phyloP scores from a whole-genome alignment of 2,797 vertebrate genomes.

The Euphonia xanthogaster region DNA sequence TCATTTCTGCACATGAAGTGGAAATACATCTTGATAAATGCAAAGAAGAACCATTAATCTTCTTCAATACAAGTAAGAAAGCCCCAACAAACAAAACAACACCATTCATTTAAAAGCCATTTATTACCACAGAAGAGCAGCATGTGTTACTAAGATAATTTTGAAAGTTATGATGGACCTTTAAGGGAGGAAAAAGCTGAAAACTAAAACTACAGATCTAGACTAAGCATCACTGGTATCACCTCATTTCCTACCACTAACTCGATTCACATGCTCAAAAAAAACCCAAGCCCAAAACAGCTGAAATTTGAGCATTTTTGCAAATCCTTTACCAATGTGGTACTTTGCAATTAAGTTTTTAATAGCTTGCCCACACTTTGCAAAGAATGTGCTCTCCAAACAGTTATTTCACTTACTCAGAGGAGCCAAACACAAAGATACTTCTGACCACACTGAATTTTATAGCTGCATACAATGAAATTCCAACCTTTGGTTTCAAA shows the following conservation, averaged over 20 bases:
- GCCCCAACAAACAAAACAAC: accelerated
- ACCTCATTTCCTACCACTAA: background rate
- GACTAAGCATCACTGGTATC: background rate
- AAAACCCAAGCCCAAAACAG: background rate
- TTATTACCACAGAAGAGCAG: background rate
- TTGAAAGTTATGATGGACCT: background rate
- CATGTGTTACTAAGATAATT: background rate
- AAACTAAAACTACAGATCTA: background rate
- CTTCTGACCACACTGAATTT: background rate
- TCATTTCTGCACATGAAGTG: background rate
- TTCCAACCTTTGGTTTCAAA: background rate
- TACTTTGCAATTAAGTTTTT: background rate
- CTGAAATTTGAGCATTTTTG: background rate
- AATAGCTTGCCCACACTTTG: background rate
- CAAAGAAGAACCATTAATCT: background rate
- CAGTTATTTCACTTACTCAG: background rate
- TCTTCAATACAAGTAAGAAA: background rate
- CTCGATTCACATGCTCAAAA: background rate
- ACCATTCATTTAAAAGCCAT: background rate
- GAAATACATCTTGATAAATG: background rate
- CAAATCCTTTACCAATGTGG: background rate
- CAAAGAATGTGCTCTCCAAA: background rate
- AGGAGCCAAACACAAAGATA: background rate
- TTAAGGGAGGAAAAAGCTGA: background rate
- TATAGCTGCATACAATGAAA: background rate